Conservation (phyloP, 2,888 invertebrate genomes). For the Gandaritis pyraliata region DNA sequence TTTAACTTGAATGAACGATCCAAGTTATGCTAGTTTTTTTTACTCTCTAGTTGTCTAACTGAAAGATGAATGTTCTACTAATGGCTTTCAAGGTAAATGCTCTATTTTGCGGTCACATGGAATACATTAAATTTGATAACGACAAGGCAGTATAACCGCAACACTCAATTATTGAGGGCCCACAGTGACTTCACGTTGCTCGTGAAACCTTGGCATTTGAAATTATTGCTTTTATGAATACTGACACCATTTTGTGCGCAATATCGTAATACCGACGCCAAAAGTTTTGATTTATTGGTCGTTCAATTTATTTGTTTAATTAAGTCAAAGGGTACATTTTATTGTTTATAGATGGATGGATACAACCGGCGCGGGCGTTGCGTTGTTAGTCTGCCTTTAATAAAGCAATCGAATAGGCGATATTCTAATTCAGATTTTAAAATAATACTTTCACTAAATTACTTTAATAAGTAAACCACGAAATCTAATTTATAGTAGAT, state of each 20-base stretch:
- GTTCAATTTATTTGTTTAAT: slow-evolving; percentile 3
- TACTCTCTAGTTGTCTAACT: slow-evolving; percentile 10
- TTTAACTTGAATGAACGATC: slow-evolving; percentile 13
- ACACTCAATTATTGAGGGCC: slow-evolving; percentile 15
- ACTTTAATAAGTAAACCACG: neutral
- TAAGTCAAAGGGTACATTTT: neutral
- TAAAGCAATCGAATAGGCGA: neutral
- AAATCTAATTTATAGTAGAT: too few relatives aligned
- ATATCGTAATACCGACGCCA: slow-evolving; percentile 26
- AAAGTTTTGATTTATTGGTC: slow-evolving; percentile 16
- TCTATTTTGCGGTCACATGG: slow-evolving; percentile 11
- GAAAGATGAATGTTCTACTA: slow-evolving; percentile 10
- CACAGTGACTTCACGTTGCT: slow-evolving; percentile 29
- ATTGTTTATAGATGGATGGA: neutral
- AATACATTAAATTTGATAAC: slow-evolving; percentile 4
- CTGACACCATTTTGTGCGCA: slow-evolving; percentile 33
- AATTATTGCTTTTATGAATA: slow-evolving; percentile 28
- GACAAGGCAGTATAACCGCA: slow-evolving; percentile 19
- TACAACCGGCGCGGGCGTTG: neutral
- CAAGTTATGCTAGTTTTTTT: slow-evolving; percentile 10
- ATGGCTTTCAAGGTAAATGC: slow-evolving; percentile 5
- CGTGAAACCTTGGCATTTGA: slow-evolving; percentile 40
- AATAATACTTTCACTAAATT: neutral
- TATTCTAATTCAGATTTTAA: neutral
- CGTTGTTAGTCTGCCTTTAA: neutral